Conservation (phyloP, 2,888 invertebrate species). For the Crepidodera aurea region DNA sequence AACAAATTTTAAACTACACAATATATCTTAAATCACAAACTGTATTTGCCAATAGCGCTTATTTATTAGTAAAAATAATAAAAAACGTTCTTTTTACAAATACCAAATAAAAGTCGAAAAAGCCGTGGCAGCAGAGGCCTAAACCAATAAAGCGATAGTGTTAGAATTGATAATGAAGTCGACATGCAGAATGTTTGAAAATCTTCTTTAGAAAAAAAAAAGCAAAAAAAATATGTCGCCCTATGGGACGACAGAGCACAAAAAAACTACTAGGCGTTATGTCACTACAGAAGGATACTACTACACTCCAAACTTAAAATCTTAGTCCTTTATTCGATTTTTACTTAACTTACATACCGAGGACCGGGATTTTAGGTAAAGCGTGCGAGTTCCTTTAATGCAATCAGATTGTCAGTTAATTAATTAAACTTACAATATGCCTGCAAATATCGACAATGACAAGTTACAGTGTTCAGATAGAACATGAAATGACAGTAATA, state of each 20-base stretch:
- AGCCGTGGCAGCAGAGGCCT: conserved; percentile 56
- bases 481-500: conserved; percentile 29
- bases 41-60: conserved; percentile 39
- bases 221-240: conserved; percentile 37
- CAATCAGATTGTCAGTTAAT: conserved; percentile 57
- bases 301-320: not conserved
- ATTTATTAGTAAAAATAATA: conserved; percentile 30
- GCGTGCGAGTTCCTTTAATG: conserved; percentile 32
- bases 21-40: conserved; percentile 6
- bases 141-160: conserved; percentile 53
- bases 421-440: conserved; percentile 52
- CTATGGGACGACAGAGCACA: conserved; percentile 38
- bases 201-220: conserved; percentile 48
- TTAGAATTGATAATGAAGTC: conserved; percentile 55
- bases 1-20: conserved; percentile 8
- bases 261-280: conserved; percentile 41
- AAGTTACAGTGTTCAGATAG: conserved; percentile 47
- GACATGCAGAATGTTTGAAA: conserved; percentile 64
- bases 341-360: not conserved
- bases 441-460: conserved; percentile 50
- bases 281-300: conserved; percentile 25
- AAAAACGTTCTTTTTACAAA: conserved; percentile 25
- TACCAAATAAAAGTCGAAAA: conserved; percentile 41
- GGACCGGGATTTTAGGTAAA: not conserved
- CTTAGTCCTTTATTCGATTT: not conserved